Evolutionary conservation across 2,888 invertebrate genomes (phyloP).

Genomic region (Chrysina gloriosa): DNA sequence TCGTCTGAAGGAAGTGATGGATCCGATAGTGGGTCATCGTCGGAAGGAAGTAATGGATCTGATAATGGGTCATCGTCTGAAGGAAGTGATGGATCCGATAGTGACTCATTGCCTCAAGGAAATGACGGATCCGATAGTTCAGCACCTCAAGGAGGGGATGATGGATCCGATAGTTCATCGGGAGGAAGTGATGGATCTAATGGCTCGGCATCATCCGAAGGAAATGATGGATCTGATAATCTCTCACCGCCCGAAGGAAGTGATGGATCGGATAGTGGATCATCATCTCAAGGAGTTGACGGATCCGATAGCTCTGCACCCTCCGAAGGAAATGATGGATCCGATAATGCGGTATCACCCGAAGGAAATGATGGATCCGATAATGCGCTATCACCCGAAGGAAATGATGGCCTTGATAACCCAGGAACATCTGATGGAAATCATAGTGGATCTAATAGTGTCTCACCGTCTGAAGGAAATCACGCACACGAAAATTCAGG

Average conservation of each 20-base stretch:
- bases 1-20: too few relatives aligned
- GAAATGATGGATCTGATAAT: neutral
- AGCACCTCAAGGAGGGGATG: too few relatives aligned
- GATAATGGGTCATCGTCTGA: too few relatives aligned
- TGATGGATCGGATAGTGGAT: neutral
- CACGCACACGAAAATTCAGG: neutral
- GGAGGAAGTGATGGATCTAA: neutral
- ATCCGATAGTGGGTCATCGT: too few relatives aligned
- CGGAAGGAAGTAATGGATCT: too few relatives aligned
- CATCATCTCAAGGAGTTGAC: neutral
- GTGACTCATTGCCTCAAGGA: too few relatives aligned
- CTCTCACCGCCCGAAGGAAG: too few relatives aligned
- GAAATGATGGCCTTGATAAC: neutral
- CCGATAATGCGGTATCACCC: neutral
- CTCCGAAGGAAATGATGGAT: neutral
- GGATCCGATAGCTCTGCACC: neutral
- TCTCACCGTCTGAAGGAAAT: neutral
- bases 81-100: too few relatives aligned
- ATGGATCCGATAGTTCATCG: too few relatives aligned
- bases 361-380: neutral
- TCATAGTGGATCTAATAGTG: neutral
- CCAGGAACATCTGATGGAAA: neutral
- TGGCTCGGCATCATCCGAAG: neutral
- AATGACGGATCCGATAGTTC: too few relatives aligned
- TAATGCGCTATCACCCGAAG: too few relatives aligned